phyloP scores from a whole-genome alignment of 2,888 invertebrate genomes.

The Thereva nobilitata region DNA sequence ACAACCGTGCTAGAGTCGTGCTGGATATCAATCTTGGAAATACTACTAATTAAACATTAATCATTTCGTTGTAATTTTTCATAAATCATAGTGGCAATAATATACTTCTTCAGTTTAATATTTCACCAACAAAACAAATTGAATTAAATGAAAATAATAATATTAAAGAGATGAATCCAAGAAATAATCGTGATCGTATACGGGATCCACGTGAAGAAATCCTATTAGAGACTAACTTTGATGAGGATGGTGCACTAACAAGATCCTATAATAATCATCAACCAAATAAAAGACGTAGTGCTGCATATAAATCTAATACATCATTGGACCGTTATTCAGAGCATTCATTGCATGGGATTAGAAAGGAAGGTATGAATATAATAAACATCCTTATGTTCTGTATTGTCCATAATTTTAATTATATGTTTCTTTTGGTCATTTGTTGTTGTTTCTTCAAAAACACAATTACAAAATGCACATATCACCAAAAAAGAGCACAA shows the following conservation, averaged over 20 bases:
- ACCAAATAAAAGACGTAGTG: slow-evolving; percentile 48
- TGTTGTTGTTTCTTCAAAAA: too few species aligned
- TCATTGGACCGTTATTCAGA: slow-evolving; percentile 59
- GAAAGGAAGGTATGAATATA: slow-evolving; percentile 14
- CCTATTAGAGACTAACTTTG: slow-evolving; percentile 59
- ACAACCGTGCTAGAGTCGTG: too few species aligned
- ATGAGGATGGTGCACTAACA: slow-evolving; percentile 57
- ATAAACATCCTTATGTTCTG: background rate
- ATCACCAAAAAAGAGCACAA: too few species aligned
- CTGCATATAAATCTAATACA: slow-evolving; percentile 53
- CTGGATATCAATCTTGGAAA: too few species aligned
- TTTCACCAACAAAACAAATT: background rate
- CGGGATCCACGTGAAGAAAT: slow-evolving; percentile 58
- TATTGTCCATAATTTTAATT: background rate
- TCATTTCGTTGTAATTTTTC: background rate
- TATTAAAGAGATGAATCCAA: slow-evolving; percentile 30
- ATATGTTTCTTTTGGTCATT: too few species aligned
- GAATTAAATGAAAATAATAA: background rate
- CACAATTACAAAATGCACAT: too few species aligned
- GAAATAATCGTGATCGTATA: slow-evolving; percentile 38
- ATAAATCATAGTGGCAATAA: background rate
- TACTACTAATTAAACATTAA: too few species aligned
- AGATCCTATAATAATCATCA: slow-evolving; percentile 54
- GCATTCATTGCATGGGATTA: slow-evolving; percentile 42
- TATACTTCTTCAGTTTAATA: background rate